Evolutionary conservation across 2,888 invertebrate genomes (phyloP).

Genomic region (Metopia argyrocephala): DNA sequence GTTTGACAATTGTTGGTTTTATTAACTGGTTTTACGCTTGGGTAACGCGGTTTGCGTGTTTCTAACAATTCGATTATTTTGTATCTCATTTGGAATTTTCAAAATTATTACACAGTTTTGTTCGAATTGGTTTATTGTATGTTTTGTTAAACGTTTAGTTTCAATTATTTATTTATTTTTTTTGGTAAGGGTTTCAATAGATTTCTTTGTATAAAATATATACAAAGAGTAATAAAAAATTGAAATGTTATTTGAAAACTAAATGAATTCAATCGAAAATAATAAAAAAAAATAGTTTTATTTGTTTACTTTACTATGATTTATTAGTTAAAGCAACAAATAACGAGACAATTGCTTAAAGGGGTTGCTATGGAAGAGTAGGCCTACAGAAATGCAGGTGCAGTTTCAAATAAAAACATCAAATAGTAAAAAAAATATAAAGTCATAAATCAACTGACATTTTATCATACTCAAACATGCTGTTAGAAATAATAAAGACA

Average conservation of each 20-base stretch:
- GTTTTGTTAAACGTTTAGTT: constrained; percentile 62
- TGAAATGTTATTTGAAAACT: constrained; percentile 28
- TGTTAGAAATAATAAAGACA: too few species aligned
- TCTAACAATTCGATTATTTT: constrained; percentile 70
- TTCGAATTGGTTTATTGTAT: constrained; percentile 36
- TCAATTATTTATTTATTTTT: constrained; percentile 6
- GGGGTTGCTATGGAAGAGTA: constrained; percentile 38
- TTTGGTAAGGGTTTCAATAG: background rate
- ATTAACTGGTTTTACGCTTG: constrained; percentile 73
- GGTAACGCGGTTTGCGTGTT: constrained; percentile 74
- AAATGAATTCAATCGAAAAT: background rate
- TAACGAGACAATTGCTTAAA: constrained; percentile 26
- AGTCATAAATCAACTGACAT: background rate
- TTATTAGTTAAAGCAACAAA: constrained; percentile 18
- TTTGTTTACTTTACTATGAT: constrained; percentile 27
- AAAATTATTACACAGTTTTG: constrained; percentile 70
- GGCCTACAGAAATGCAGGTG: constrained; percentile 25
- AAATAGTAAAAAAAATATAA: background rate
- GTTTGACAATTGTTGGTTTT: constrained; percentile 52
- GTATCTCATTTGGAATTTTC: constrained; percentile 60
- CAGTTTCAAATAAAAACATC: background rate
- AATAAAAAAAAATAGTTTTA: constrained; percentile 22
- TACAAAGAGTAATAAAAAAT: constrained; percentile 10
- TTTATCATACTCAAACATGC: too few species aligned
- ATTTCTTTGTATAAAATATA: background rate